Percentiles rank a stretch among this genome's conserved stretches.
These are phyloP conservation scores for Neuroscelio doddi DNA, from an alignment of 2,888 invertebrate genomes.

Conservation along the genomic window DNA sequence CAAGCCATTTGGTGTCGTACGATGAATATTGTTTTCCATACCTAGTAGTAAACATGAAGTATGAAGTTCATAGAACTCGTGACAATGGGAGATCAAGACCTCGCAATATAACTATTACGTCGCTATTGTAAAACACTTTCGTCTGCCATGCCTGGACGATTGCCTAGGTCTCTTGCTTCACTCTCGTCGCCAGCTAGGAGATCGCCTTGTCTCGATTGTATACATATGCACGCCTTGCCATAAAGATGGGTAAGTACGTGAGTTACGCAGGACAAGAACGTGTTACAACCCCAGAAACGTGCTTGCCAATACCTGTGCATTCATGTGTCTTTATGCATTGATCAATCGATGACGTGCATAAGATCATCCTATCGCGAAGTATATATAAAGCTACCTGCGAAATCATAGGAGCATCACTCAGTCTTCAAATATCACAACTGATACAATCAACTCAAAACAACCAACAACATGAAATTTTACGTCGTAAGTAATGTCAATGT, in stretches of 20 bases:
- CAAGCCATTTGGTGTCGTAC: too few relatives aligned
- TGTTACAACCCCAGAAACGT: constrained; percentile 38
- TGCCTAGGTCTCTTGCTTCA: constrained; percentile 65
- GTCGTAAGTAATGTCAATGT: constrained; percentile 62
- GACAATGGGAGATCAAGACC: constrained; percentile 36
- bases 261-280: constrained; percentile 19
- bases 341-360: constrained; percentile 56
- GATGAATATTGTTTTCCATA: too few relatives aligned
- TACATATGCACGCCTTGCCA: constrained; percentile 30
- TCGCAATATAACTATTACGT: constrained; percentile 46
- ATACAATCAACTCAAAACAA: constrained; percentile 44
- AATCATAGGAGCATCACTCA: constrained; percentile 62
- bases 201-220: constrained; percentile 30
- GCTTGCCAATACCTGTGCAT: constrained; percentile 24
- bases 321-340: constrained; percentile 56
- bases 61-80: constrained; percentile 48
- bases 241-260: constrained; percentile 35
- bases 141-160: constrained; percentile 60
- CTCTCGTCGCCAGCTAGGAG: constrained; percentile 30
- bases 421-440: constrained; percentile 50
- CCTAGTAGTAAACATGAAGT: too few relatives aligned
- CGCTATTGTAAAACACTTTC: constrained; percentile 60
- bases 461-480: constrained; percentile 61
- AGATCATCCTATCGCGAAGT: constrained; percentile 47
- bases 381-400: constrained; percentile 63